Percentiles rank a stretch among this genome's conserved stretches.
Conservation (phyloP, 2,797 vertebrate species). For the Syngnathus acus region DNA sequence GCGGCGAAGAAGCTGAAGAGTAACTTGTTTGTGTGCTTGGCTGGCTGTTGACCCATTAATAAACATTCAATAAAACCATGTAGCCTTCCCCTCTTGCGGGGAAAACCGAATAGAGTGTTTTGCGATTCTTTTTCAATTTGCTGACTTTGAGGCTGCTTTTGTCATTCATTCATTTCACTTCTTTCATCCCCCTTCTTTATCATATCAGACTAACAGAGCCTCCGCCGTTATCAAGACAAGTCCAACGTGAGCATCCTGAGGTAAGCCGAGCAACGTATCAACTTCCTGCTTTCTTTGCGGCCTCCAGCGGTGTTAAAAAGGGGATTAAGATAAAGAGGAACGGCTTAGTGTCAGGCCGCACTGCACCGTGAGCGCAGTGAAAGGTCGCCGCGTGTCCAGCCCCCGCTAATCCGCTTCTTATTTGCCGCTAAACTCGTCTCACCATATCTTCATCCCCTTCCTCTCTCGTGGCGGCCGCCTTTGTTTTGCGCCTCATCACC, state of each 20-base stretch:
- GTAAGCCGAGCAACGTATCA: slow-evolving; percentile 38
- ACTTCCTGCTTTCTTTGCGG: slow-evolving; percentile 54
- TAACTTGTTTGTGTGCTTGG: slow-evolving; percentile 76
- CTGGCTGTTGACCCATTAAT: slow-evolving; percentile 77
- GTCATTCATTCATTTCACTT: background rate
- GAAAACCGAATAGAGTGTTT: slow-evolving; percentile 13
- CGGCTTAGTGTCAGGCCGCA: slow-evolving; percentile 65
- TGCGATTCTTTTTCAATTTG: too few relatives aligned
- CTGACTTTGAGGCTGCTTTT: too few relatives aligned
- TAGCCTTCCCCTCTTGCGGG: slow-evolving; percentile 65
- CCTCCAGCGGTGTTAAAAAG: slow-evolving; percentile 54
- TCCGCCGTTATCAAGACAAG: slow-evolving; percentile 2
- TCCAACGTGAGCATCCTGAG: slow-evolving; percentile 22
- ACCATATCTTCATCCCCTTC: slow-evolving; percentile 62
- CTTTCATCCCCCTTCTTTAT: background rate
- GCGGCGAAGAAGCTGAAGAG: slow-evolving; percentile 69
- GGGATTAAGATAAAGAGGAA: slow-evolving; percentile 66
- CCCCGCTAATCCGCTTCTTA: slow-evolving; percentile 68
- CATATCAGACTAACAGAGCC: slow-evolving; percentile 8
- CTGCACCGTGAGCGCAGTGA: slow-evolving; percentile 51
- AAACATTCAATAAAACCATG: slow-evolving; percentile 77
- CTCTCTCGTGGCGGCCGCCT: slow-evolving; percentile 45
- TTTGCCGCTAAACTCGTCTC: slow-evolving; percentile 65
- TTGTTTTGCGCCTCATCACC: slow-evolving; percentile 51
- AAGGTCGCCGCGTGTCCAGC: slow-evolving; percentile 60